Conservation (phyloP, 2,113 vertebrate species). For the Mastomys natalensis region DNA sequence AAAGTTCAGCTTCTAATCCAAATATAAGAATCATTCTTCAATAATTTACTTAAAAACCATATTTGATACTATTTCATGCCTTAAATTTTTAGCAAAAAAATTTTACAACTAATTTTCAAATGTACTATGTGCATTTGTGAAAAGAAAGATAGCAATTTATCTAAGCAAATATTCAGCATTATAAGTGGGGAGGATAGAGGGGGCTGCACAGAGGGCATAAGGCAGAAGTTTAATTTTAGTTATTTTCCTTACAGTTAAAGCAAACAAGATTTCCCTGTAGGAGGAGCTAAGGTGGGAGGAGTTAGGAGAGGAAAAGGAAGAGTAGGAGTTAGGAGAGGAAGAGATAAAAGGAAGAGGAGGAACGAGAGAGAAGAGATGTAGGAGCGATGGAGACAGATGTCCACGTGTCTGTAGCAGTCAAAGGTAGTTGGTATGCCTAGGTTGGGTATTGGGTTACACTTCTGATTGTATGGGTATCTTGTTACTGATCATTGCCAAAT, state of each 20-base stretch:
- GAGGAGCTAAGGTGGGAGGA: too few relatives aligned
- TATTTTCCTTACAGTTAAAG: background rate
- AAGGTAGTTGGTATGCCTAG: too few relatives aligned
- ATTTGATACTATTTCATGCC: background rate
- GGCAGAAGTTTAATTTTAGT: background rate
- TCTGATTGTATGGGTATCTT: too few relatives aligned
- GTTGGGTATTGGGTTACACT: too few relatives aligned
- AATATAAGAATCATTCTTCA: background rate
- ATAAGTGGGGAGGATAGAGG: accelerated
- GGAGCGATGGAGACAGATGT: too few relatives aligned
- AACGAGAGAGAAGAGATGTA: too few relatives aligned
- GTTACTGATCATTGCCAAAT: too few relatives aligned
- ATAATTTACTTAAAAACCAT: background rate
- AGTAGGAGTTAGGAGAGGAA: too few relatives aligned
- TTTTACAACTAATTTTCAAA: background rate
- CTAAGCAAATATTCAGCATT: background rate
- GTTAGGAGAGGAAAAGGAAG: too few relatives aligned
- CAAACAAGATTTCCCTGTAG: accelerated
- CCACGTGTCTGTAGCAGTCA: too few relatives aligned
- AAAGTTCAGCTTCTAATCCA: background rate
- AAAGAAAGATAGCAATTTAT: background rate
- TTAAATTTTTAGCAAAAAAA: background rate
- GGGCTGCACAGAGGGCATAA: background rate
- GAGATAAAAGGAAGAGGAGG: too few relatives aligned
- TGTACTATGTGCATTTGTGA: background rate